Percentiles rank a stretch among this genome's conserved stretches.
Conservation (phyloP, 2,888 invertebrate species). For the Atrina japonica region DNA sequence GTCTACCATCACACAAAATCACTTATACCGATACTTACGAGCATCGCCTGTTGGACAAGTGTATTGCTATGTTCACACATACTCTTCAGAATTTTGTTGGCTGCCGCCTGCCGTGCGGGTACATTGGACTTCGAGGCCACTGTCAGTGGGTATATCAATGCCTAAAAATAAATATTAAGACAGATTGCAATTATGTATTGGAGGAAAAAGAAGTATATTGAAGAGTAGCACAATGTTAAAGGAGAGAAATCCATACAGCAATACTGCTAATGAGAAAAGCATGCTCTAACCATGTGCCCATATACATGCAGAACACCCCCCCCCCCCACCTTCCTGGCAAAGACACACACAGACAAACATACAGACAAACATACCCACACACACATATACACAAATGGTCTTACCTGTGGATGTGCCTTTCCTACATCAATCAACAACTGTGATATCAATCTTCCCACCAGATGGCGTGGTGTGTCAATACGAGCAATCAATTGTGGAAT, state of each 20-base stretch:
- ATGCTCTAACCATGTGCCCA: too few species aligned
- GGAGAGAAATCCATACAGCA: too few species aligned
- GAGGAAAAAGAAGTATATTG: too few species aligned
- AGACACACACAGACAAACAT: too few species aligned
- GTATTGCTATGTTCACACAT: conserved; percentile 97
- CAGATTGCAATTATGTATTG: too few species aligned
- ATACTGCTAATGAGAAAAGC: too few species aligned
- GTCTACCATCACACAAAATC: too few species aligned
- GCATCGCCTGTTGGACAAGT: conserved; percentile 96
- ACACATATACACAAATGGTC: too few species aligned
- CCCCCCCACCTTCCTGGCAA: too few species aligned
- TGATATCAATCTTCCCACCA: conserved; percentile 95
- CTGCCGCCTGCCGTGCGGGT: conserved; percentile 86
- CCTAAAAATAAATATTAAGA: conserved; percentile 82
- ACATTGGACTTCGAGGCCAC: conserved; percentile 91
- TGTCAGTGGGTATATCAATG: conserved; percentile 97
- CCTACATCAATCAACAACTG: conserved; percentile 97
- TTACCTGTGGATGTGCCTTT: conserved; percentile 95
- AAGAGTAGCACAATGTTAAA: too few species aligned
- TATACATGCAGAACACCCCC: too few species aligned
- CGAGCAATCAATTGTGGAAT: conserved; percentile 99
- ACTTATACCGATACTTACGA: conserved; percentile 91
- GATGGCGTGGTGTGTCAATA: conserved; percentile 94
- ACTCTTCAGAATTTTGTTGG: conserved; percentile 95
- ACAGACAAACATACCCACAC: too few species aligned